phyloP scores from a whole-genome alignment of 2,113 vertebrate species.

The Tichodroma muraria region DNA sequence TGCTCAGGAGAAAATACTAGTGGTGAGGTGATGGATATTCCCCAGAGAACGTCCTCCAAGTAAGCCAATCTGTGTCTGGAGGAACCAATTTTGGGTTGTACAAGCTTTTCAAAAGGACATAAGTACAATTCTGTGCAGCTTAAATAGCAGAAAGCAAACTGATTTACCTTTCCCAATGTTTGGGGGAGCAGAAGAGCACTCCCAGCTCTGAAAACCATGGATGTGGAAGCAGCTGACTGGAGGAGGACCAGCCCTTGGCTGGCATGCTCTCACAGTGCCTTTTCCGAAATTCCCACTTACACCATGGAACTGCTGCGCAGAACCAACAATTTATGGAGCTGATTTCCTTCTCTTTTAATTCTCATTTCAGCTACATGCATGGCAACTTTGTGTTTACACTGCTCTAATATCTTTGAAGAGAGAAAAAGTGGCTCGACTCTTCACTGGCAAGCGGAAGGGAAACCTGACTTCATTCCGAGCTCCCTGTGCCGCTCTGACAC shows the following conservation, averaged over 20 bases:
- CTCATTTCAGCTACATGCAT: neutral
- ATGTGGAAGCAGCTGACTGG: neutral
- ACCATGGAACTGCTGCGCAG: neutral
- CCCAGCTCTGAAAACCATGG: rapidly evolving
- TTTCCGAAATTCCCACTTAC: neutral
- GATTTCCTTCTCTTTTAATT: neutral
- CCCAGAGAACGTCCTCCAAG: neutral
- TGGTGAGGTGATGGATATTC: neutral
- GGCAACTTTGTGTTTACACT: neutral
- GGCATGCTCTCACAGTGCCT: rapidly evolving
- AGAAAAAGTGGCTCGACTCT: neutral
- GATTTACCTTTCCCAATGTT: neutral
- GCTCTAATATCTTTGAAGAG: neutral
- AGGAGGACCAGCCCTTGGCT: neutral
- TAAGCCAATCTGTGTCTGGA: neutral
- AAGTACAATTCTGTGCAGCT: neutral
- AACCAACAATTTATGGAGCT: neutral
- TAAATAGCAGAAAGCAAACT: neutral
- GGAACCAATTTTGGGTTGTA: neutral
- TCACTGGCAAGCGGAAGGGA: neutral
- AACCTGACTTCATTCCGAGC: neutral
- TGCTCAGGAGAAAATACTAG: neutral
- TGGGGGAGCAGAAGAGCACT: neutral
- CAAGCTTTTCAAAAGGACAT: neutral
- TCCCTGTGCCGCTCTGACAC: neutral